Base-by-base conservation (phyloP, 2,113 vertebrate species). In the Arizona elegans region DNA sequence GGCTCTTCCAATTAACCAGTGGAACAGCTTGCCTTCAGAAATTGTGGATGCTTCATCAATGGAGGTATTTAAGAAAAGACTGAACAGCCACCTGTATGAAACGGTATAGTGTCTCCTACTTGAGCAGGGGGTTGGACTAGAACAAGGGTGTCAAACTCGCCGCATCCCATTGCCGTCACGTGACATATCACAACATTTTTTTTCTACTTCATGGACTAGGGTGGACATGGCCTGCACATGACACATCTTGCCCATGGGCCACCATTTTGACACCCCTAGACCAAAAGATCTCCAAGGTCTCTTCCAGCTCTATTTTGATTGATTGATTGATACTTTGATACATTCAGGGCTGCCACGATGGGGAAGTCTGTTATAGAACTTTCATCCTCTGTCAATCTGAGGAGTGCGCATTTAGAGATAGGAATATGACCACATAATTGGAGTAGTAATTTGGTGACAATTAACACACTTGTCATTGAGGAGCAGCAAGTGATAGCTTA, bases 381-480 rank as follows among this genome's bases (percentile, higher is more conserved):
- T 15, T 26, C 13, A 91, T 88, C 91, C 93, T 12, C 92, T 90
- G n/a, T 91, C 92, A 65, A 86, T 90, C 59, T 91, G 89, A 92
- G 91, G 93, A 59, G 53, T 0, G 88, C 1, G 3, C 43, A 94
- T 90, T 95, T 95, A 90, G 26, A 96, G 94, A 95, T 95, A 90
- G 96, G 53, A 65, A 75, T 95, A 94, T 95, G 95, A 70, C 93
- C 96, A 97, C 86, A 17, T 93, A 96, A 97, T 95, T 97, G 95
- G 90, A 94, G 91, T 89, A 93, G 93, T 96, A 96, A 96, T 96
- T 95, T 95, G 95, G 95, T 95, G 94, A 94, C 96, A 97, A 94
- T 97, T 95, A 96, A 94, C 93, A 54, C 92, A 95, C 96, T 96
- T 95, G 93, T 91, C 93, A 92, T 55, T 92, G 93, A 96, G 96